These are phyloP conservation scores for Lutraria lutraria DNA, from an alignment of 2,888 invertebrate species.

Conservation along the genomic window DNA sequence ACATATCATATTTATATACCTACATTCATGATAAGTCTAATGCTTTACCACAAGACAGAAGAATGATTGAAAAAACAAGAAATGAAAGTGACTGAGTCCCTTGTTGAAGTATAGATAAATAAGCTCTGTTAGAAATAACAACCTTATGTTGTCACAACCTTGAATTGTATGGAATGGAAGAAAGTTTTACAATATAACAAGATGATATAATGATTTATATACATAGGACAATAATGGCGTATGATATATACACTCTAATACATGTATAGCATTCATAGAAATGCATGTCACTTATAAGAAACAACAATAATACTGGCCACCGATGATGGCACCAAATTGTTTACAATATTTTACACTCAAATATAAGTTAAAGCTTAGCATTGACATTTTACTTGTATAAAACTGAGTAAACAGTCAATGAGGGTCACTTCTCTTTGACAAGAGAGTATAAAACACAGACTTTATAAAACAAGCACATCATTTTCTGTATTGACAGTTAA, in stretches of 20 bases:
- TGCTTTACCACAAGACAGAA: no score
- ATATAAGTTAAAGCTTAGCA: background rate
- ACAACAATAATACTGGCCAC: constrained; percentile 16
- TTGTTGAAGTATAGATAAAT: background rate
- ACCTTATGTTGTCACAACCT: constrained; percentile 40
- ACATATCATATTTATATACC: no score
- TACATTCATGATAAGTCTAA: no score
- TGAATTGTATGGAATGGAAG: constrained; percentile 25
- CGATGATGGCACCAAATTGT: background rate
- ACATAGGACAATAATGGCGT: background rate
- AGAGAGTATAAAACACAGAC: background rate
- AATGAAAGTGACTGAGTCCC: background rate
- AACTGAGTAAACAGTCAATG: background rate
- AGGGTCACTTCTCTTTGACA: background rate
- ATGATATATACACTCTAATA: background rate
- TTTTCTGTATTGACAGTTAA: background rate
- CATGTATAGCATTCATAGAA: background rate
- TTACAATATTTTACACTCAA: background rate
- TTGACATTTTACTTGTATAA: background rate
- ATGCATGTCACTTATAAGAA: background rate
- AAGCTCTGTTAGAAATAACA: constrained; percentile 14
- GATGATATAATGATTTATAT: background rate
- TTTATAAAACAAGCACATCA: background rate
- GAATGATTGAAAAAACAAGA: background rate
- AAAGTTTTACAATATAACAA: background rate